A percentile compares a stretch with the other conserved stretches of the same genome.
These are phyloP conservation scores for Caenorhabditis imperialis DNA, from an alignment of 2,888 invertebrate genomes.

Conservation along the genomic window DNA sequence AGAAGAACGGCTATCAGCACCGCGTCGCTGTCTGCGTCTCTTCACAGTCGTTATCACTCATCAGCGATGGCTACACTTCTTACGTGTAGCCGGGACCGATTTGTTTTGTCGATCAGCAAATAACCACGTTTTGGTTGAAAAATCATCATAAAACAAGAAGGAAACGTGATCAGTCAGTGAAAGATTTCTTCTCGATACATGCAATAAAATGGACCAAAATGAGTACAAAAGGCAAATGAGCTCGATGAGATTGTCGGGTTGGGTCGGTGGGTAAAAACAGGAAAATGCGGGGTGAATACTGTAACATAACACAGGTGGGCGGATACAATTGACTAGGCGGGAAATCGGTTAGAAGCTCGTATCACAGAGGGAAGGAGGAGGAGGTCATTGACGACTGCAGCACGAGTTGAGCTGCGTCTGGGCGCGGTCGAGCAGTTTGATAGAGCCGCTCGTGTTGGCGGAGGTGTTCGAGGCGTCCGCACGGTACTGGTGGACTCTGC, in stretches of 20 bases:
- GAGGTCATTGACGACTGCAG: slow-evolving; percentile 35
- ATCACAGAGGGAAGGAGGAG: slow-evolving; percentile 31
- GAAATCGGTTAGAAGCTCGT: slow-evolving; percentile 18
- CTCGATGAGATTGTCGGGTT: slow-evolving; percentile 33
- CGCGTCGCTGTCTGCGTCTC: slow-evolving; percentile 15
- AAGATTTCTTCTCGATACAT: neutral
- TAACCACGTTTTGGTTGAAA: slow-evolving; percentile 2
- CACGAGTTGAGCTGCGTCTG: slow-evolving; percentile 55
- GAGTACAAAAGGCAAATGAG: slow-evolving; percentile 44
- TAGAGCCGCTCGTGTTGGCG: slow-evolving; percentile 27
- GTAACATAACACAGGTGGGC: slow-evolving; percentile 26
- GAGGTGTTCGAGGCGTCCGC: slow-evolving; percentile 44
- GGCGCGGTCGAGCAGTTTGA: slow-evolving; percentile 68
- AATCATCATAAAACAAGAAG: neutral
- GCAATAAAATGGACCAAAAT: slow-evolving; percentile 18
- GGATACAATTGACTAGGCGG: slow-evolving; percentile 22
- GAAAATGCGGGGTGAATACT: slow-evolving; percentile 33
- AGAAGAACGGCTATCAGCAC: slow-evolving; percentile 28
- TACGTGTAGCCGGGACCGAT: slow-evolving; percentile 21
- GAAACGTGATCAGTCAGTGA: too few species aligned
- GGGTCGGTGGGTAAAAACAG: slow-evolving; percentile 5
- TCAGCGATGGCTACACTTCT: slow-evolving; percentile 1
- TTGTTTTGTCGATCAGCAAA: slow-evolving; percentile 1
- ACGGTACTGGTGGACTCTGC: slow-evolving; percentile 63
- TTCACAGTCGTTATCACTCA: neutral